Base-by-base conservation (phyloP, 2,888 invertebrate species). In the Metacarcinus magister region DNA sequence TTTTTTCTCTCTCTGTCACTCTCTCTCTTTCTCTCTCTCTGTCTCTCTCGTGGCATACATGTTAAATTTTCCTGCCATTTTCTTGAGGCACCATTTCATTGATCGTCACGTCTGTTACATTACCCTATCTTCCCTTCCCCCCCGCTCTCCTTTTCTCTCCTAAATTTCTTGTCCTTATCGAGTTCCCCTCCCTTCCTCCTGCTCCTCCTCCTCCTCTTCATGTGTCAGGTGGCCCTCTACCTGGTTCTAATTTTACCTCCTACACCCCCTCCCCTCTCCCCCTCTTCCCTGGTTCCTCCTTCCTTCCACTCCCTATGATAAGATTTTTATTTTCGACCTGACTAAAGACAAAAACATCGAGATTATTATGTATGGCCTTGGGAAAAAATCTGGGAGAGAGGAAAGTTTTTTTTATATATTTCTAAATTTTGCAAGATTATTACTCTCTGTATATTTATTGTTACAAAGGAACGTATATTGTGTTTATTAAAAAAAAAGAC, bases 121-220 rank as follows among this genome's bases (percentile, higher is more conserved):
- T 67, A n/a, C 67, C 67, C 67, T 67, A 67, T 67, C 67, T 67
- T 23, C n/a, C 67, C 3, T 67, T 67, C n/a, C 67, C 7, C 2
- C n/a, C n/a, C n/a, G 0, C 19, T 13, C 54, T 54, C 54, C 54
- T 54, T 54, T 54, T 54, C 67, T 67, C n/a, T 23, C 67, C 67
- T 67, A 67, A 67, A 67, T 67, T 67, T 67, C 67, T 67, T 23
- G 67, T 67, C 67, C 67, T 67, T 67, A 67, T 67, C 67, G 67
- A 67, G 67, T n/a, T 67, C n/a, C n/a, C 23, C 67, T n/a, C n/a
- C n/a, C n/a, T n/a, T 23, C n/a, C n/a, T 23, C n/a, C n/a, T 23
- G 0, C n/a, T n/a, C 67, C 67, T 67, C 54, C 54, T 54, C 67
- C 67, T 67, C 67, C 67, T 67, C 67, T 19, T 67, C 67, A 16